Conservation (phyloP, 2,113 vertebrate genomes). For the Lota lota region DNA sequence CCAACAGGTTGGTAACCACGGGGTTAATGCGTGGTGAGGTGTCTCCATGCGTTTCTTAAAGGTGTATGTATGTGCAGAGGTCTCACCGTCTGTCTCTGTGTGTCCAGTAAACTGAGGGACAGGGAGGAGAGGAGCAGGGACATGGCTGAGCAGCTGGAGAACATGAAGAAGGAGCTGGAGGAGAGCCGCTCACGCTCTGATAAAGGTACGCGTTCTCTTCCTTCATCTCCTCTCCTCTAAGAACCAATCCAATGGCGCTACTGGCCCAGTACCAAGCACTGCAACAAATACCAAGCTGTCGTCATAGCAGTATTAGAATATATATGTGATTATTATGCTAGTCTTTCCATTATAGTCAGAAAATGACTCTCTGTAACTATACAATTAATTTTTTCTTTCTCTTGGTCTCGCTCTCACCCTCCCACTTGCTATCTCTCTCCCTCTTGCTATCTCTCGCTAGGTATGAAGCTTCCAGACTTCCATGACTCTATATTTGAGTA, state of each 20-base stretch:
- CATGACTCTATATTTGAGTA: slow-evolving; percentile 97
- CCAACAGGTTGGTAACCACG: no score
- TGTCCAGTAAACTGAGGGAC: slow-evolving; percentile 89
- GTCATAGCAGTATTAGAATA: no score
- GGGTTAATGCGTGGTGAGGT: no score
- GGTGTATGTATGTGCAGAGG: background rate
- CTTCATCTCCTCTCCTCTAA: background rate
- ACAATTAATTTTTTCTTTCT: no score
- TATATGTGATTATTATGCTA: no score
- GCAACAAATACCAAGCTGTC: no score
- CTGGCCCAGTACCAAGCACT: no score
- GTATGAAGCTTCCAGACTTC: slow-evolving; percentile 90
- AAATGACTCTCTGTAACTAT: no score
- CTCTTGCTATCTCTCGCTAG: slow-evolving; percentile 59
- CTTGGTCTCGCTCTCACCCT: background rate
- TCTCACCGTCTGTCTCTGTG: background rate
- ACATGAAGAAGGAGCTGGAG: slow-evolving; percentile 89
- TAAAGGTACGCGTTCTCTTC: slow-evolving; percentile 69
- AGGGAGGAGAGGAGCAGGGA: slow-evolving; percentile 81
- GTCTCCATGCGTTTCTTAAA: background rate
- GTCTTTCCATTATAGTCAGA: no score
- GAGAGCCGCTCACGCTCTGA: slow-evolving; percentile 82
- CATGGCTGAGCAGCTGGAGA: slow-evolving; percentile 84
- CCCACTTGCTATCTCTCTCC: background rate
- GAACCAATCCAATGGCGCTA: background rate